Conservation (phyloP, 2,113 vertebrate species). For the Sciurus niger region DNA sequence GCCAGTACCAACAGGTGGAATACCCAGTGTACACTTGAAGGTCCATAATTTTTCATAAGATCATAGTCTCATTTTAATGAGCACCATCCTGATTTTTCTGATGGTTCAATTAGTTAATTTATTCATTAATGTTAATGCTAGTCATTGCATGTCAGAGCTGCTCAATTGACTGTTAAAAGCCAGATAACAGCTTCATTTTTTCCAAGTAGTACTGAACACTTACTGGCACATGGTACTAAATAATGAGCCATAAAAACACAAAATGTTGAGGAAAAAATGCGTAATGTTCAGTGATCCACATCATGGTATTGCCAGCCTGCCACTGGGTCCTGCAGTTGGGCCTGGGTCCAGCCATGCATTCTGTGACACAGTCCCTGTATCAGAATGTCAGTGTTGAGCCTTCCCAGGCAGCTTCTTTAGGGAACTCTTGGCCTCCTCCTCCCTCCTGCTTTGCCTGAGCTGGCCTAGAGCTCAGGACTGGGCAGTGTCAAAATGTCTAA, state of each 20-base stretch:
- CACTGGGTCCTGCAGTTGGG: accelerated
- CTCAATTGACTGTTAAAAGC: not conserved
- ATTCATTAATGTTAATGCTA: not conserved
- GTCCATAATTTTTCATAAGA: not conserved
- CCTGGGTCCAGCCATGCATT: not conserved
- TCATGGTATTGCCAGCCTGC: not conserved
- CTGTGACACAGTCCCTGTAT: not conserved
- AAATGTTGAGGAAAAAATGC: not conserved
- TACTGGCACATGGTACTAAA: not conserved
- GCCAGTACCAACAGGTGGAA: not conserved
- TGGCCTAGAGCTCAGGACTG: not conserved
- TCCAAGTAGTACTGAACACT: not conserved
- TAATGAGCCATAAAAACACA: not conserved
- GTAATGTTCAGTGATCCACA: not conserved
- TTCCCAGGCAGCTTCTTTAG: not conserved
- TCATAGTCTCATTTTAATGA: not conserved
- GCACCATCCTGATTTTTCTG: not conserved
- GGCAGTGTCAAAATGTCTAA: not conserved
- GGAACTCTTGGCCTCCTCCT: not conserved
- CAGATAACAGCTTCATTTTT: not conserved
- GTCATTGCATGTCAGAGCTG: not conserved
- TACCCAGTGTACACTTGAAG: accelerated
- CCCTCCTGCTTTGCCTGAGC: not conserved
- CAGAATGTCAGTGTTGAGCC: not conserved
- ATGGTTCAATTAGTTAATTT: not conserved